These are phyloP conservation scores for Dysidea cf. avara DNA, from an alignment of 37 sponge, comb jelly and placozoan species.

Conservation along the genomic window DNA sequence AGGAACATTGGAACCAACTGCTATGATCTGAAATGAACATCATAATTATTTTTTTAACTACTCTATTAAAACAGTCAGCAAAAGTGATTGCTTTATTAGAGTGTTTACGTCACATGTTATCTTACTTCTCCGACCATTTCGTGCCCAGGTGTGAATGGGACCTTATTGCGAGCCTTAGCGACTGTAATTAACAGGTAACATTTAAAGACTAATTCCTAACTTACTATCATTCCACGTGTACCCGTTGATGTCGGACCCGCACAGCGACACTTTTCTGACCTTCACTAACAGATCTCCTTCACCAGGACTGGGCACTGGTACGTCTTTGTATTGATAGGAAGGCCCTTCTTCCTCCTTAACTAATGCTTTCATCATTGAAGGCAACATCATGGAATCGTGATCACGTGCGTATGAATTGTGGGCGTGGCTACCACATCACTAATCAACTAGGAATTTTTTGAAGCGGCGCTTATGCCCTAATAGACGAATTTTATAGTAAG, in stretches of 20 bases:
- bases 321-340: constrained; percentile 45
- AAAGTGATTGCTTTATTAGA: no score
- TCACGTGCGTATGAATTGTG: no score
- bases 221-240: constrained; percentile 67
- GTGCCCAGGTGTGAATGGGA: constrained; percentile 79
- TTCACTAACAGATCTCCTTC: constrained; percentile 51
- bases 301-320: constrained; percentile 47
- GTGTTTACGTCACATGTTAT: no score
- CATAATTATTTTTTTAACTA: no score
- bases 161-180: constrained; percentile 37
- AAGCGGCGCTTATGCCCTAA: no score
- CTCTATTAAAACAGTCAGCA: no score
- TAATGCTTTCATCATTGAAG: constrained; percentile 50
- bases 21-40: constrained; percentile 82
- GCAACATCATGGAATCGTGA: no score
- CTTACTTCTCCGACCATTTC: constrained; percentile 72
- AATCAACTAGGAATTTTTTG: no score
- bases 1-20: constrained; percentile 55
- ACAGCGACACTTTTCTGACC: constrained; percentile 41
- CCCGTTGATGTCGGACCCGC: constrained; percentile 66
- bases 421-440: no score
- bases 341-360: constrained; percentile 38
- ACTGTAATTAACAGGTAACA: background rate
- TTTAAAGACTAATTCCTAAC: background rate
- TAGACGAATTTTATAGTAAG: no score